Base-by-base conservation (phyloP, 2,888 invertebrate genomes). In the Morpho helenor region DNA sequence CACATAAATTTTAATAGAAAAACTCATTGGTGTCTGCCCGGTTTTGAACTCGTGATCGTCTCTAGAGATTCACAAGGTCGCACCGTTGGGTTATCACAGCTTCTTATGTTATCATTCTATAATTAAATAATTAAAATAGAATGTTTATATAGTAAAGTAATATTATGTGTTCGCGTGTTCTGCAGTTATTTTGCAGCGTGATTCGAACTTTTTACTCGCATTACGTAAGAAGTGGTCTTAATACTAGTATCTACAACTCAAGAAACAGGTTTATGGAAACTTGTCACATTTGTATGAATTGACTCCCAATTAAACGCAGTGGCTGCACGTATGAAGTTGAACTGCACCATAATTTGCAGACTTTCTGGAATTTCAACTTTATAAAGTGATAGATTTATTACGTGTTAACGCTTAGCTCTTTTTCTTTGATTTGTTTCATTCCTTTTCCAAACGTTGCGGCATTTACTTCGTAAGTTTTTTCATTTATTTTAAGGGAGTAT, bases 181-280 rank as follows among this genome's bases (percentile, higher is more conserved):
- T 31, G 31, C 31, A 2, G 31, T 31, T 31, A 31, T 31, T 31
- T 31, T 54, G 47, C 54, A 54, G 42, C 54, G 54, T 40, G 48
- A 41, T 54, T 48, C 41, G 48, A 47, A 54, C 48, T 54, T 52
- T 56, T 52, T 49, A 49, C 16, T 49, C 42, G 31, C 46, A 43
- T 57, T 57, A 57, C 48, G 52, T 57, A 57, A 57, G 43, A 40
- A 49, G 48, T 22, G 23, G 56, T 51, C 46, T 42, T 42, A 48
- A 39, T 48, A 57, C 49, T 44, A 8, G 52, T 48, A 31, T 16
- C 46, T 31, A 31, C 31, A 31, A 31, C 31, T 31, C 5, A 31
- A 31, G 31, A 3, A 31, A 31, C 31, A 31, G 31, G 31, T 31
- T 31, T 31, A 31, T 31, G 31, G 31, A 22, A 49, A 48, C 59